A percentile compares a stretch with the other conserved stretches of the same genome.
Evolutionary conservation across 2,888 invertebrate species (phyloP).

Genomic region (Oscheius sp.): DNA sequence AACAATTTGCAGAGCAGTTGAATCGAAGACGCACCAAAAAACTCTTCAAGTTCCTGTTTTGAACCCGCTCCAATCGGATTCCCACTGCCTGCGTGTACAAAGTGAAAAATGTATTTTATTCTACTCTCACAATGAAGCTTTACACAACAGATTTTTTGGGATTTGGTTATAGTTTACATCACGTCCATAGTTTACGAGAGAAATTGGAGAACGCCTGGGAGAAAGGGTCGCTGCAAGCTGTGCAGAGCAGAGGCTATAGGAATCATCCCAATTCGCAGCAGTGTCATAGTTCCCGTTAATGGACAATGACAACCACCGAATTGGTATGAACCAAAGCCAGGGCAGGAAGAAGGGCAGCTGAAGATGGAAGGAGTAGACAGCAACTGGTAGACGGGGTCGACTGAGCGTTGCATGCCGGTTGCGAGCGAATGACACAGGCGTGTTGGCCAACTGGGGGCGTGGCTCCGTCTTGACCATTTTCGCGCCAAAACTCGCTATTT

Average conservation of each 20-base stretch:
- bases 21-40: constrained; percentile 49
- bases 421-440: constrained; percentile 33
- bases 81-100: too few relatives aligned
- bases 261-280: constrained; percentile 46
- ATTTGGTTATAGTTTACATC: neutral
- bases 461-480: constrained; percentile 33
- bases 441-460: constrained; percentile 35
- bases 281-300: constrained; percentile 44
- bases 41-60: constrained; percentile 34
- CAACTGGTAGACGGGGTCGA: constrained; percentile 28
- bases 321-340: constrained; percentile 24
- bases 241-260: too few relatives aligned
- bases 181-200: too few relatives aligned
- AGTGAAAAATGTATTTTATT: neutral
- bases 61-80: neutral
- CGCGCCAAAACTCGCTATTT: constrained; percentile 27
- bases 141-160: too few relatives aligned
- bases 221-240: too few relatives aligned
- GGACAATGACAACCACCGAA: constrained; percentile 41
- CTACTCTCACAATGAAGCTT: too few relatives aligned
- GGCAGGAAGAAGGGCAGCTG: neutral
- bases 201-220: too few relatives aligned
- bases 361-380: neutral
- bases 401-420: constrained; percentile 34
- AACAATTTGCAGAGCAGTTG: constrained; percentile 45